Evolutionary conservation across 2,113 vertebrate genomes (phyloP).

Genomic region (Archocentrus centrarchus): DNA sequence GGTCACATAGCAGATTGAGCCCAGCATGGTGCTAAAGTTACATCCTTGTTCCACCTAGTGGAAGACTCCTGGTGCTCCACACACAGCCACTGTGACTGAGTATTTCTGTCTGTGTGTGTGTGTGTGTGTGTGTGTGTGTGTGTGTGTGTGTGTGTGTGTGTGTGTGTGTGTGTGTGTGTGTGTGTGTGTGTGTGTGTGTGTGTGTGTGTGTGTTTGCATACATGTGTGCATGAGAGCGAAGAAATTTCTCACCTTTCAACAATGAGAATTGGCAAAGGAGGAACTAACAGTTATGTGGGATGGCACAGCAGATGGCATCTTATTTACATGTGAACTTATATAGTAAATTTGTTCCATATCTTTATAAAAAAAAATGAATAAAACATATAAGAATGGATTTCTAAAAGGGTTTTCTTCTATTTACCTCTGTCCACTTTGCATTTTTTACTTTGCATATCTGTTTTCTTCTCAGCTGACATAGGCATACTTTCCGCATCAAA

Average conservation of each 20-base stretch:
- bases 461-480: neutral
- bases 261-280: conserved; percentile 49
- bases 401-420: neutral
- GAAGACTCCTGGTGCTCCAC: conserved; percentile 20
- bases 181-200: neutral
- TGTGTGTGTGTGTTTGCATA: neutral
- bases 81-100: conserved; percentile 18
- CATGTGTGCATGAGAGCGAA: neutral
- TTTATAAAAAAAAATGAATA: neutral
- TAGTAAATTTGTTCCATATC: conserved; percentile 24
- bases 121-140: neutral
- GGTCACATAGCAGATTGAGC: conserved; percentile 64
- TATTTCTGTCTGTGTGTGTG: neutral
- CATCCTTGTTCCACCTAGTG: conserved; percentile 43
- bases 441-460: conserved; percentile 3
- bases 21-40: conserved; percentile 53
- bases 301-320: conserved; percentile 58
- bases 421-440: neutral
- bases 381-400: neutral
- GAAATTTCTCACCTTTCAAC: conserved; percentile 63
- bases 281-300: conserved; percentile 39
- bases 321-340: conserved; percentile 41
- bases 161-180: neutral
- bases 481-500: neutral
- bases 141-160: neutral